Evolutionary conservation across 2,797 vertebrate species (phyloP).

Genomic region (Danio jaintianensis): DNA sequence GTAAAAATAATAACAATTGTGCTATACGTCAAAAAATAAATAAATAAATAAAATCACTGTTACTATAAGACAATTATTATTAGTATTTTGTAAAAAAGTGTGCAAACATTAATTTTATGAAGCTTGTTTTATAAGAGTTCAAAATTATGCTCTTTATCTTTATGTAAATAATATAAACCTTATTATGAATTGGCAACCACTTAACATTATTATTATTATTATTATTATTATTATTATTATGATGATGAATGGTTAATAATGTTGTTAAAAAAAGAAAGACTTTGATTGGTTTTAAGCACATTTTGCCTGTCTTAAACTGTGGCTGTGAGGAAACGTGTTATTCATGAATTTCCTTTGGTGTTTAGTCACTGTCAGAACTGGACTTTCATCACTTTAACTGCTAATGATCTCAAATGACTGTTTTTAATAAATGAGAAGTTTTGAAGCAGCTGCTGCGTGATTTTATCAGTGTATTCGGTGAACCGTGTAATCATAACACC

Average conservation of each 20-base stretch:
- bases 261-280: background rate
- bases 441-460: constrained; percentile 55
- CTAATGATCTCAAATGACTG: constrained; percentile 66
- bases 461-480: background rate
- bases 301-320: constrained; percentile 12
- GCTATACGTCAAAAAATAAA: no score
- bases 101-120: background rate
- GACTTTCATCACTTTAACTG: constrained; percentile 62
- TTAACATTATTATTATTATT: background rate
- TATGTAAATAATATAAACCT: background rate
- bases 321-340: constrained; percentile 28
- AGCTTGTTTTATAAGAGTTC: background rate
- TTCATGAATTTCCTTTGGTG: constrained; percentile 43
- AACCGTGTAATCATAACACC: background rate
- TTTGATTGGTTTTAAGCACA: constrained; percentile 11
- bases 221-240: background rate
- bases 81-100: no score
- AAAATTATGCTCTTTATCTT: background rate
- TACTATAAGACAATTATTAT: no score
- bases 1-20: no score
- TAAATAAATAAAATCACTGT: no score
- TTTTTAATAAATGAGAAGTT: constrained; percentile 73
- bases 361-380: constrained; percentile 51
- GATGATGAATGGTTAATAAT: background rate
- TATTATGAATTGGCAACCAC: background rate